Evolutionary conservation across 2,797 vertebrate genomes (phyloP), one percentile per base, ranked within the genome.

Genomic region (Pipistrellus kuhlii): DNA sequence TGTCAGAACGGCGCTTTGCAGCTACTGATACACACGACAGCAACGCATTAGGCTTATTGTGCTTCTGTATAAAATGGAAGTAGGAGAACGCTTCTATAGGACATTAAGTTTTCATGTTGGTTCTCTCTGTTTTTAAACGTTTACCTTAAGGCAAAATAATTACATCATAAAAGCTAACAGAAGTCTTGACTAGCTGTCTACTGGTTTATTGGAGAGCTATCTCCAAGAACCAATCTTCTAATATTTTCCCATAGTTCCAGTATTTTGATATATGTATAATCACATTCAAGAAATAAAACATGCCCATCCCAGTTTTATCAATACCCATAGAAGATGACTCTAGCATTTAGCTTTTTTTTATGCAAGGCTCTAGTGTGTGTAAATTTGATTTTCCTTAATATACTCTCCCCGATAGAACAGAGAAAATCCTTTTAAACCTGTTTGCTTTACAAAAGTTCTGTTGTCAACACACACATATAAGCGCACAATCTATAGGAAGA

Each of bases 201-300:
- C 55, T 41, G 41, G 46, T 82, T 82, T 82, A 83, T 69, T 35
- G 4, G 30, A 55, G 1, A 82, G 71, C 44, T 35, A 25, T 41
- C 68, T 75, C 68, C 1, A 69, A 91, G 44, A 88, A 84, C 14
- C 27, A 90, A 90, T 38, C 48, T 57, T 57, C 23, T 23, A 25
- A 68, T 53, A 32, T 35, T 90, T 68, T 80, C 35, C 71, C 78
- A 53, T 6, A 14, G 44, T 76, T 82, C 76, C 12, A 80, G 76
- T 23, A 83, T 90, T 91, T 21, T 87, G 64, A 69, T 46, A 89
- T 1, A 14, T 2, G 20, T 18, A 71, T 10, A 32, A 71, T 8
- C 72, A 84, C 9, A 78, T 46, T 83, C 21, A n/a, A 94, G 32
- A 88, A 88, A 75, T 48, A 83, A 81, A 85, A 85, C 51, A 66